These are phyloP conservation scores for Eurytoma californica DNA, from an alignment of 2,888 invertebrate genomes.

Conservation along the genomic window DNA sequence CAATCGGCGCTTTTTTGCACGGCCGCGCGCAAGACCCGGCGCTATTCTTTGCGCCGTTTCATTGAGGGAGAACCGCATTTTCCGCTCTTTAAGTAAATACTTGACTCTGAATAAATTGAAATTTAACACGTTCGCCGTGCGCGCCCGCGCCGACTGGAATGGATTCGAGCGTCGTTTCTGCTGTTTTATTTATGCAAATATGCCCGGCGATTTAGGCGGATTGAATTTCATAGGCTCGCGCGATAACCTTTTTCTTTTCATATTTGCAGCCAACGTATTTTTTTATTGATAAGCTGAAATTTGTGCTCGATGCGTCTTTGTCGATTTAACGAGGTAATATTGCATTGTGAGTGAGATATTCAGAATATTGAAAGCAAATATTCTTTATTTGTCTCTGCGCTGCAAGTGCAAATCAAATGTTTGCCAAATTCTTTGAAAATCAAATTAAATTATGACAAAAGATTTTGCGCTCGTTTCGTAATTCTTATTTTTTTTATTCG, in stretches of 20 bases:
- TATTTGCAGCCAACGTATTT: slow-evolving; percentile 18
- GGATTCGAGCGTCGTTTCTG: neutral
- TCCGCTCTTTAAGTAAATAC: slow-evolving; percentile 42
- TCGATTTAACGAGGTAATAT: too few species aligned
- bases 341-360: too few species aligned
- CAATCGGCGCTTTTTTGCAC: slow-evolving; percentile 54
- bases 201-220: too few species aligned
- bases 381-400: neutral
- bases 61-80: slow-evolving; percentile 18
- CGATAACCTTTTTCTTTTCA: too few species aligned
- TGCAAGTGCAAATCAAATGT: neutral
- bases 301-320: too few species aligned
- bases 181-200: slow-evolving; percentile 24
- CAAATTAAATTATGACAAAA: too few species aligned
- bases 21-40: neutral
- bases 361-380: neutral
- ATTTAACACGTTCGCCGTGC: slow-evolving; percentile 12
- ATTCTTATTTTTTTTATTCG: too few species aligned
- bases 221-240: too few species aligned
- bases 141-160: neutral
- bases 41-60: slow-evolving; percentile 1
- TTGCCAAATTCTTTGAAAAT: neutral
- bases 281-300: too few species aligned
- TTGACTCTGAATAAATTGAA: slow-evolving; percentile 29
- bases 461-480: too few species aligned